A percentile compares a stretch with the other conserved stretches of the same genome.
Evolutionary conservation across 2,113 vertebrate genomes (phyloP).

Genomic region (Alexandromys fortis): DNA sequence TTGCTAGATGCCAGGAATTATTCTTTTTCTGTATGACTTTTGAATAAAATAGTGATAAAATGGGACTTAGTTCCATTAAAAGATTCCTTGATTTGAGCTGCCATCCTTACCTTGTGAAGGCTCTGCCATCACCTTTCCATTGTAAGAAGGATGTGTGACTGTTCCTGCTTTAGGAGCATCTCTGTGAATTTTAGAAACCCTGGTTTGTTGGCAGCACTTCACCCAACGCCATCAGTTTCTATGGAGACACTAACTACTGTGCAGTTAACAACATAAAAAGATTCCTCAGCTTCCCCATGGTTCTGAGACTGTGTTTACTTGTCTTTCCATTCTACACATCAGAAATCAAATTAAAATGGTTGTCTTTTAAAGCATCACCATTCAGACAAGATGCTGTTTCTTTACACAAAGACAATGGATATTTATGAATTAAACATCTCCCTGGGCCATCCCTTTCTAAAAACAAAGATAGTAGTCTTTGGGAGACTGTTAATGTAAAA

Average conservation of each 20-base stretch:
- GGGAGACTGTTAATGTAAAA: slow-evolving; percentile 23
- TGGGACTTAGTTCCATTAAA: neutral
- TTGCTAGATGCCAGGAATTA: neutral
- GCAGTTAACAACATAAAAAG: slow-evolving; percentile 32
- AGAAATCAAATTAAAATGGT: slow-evolving; percentile 71
- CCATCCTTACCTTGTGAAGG: neutral
- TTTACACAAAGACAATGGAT: slow-evolving; percentile 55
- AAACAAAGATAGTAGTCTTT: neutral
- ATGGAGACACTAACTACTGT: slow-evolving; percentile 77
- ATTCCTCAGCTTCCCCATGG: slow-evolving; percentile 49
- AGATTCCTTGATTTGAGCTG: neutral
- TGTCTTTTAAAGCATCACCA: slow-evolving; percentile 47
- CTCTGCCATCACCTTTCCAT: neutral
- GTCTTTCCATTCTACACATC: slow-evolving; percentile 48
- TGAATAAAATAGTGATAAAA: slow-evolving; percentile 14
- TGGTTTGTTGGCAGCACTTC: slow-evolving; percentile 67
- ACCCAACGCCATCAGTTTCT: slow-evolving; percentile 69
- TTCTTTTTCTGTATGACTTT: neutral
- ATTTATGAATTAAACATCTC: slow-evolving; percentile 61
- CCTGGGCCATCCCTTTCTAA: neutral
- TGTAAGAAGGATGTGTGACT: neutral
- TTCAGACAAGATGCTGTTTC: slow-evolving; percentile 47
- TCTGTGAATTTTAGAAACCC: slow-evolving; percentile 59
- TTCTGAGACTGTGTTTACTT: slow-evolving; percentile 65
- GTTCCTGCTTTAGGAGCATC: slow-evolving; percentile 54